These are phyloP conservation scores for Xanthorhoe designata DNA, from an alignment of 2,888 invertebrate genomes.

Conservation along the genomic window DNA sequence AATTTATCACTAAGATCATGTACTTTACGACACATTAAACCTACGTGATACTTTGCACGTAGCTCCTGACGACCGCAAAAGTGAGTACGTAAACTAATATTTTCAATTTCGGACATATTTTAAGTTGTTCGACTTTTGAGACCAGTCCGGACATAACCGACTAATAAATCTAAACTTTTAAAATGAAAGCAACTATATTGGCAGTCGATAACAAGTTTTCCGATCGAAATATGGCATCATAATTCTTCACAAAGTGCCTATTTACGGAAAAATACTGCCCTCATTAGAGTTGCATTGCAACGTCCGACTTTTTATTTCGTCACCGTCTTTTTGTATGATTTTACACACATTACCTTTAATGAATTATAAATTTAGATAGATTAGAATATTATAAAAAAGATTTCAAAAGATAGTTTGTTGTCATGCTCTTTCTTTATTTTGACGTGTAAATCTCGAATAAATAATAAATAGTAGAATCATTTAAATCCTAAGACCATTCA, in stretches of 20 bases:
- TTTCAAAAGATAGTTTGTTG: too few relatives aligned
- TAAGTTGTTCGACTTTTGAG: not conserved
- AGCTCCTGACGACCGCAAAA: constrained; percentile 5
- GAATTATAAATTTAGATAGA: too few relatives aligned
- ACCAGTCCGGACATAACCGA: too few relatives aligned
- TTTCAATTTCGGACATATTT: not conserved
- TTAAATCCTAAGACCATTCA: too few relatives aligned
- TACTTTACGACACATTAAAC: not conserved
- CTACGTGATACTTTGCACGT: constrained; percentile 33
- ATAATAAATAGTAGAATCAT: too few relatives aligned
- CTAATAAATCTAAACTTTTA: not conserved
- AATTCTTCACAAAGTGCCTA: not conserved
- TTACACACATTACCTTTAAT: too few relatives aligned
- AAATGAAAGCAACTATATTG: not conserved
- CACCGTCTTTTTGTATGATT: too few relatives aligned
- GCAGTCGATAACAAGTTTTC: not conserved
- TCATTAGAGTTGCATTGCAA: not conserved
- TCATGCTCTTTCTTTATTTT: too few relatives aligned
- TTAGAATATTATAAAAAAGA: too few relatives aligned
- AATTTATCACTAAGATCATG: too few relatives aligned
- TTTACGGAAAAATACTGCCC: not conserved
- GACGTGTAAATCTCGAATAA: too few relatives aligned
- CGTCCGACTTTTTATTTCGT: too few relatives aligned
- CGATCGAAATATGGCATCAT: not conserved
- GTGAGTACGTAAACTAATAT: not conserved